These are phyloP conservation scores for Psylliodes chrysocephalus DNA, from an alignment of 2,888 invertebrate genomes.

Conservation along the genomic window DNA sequence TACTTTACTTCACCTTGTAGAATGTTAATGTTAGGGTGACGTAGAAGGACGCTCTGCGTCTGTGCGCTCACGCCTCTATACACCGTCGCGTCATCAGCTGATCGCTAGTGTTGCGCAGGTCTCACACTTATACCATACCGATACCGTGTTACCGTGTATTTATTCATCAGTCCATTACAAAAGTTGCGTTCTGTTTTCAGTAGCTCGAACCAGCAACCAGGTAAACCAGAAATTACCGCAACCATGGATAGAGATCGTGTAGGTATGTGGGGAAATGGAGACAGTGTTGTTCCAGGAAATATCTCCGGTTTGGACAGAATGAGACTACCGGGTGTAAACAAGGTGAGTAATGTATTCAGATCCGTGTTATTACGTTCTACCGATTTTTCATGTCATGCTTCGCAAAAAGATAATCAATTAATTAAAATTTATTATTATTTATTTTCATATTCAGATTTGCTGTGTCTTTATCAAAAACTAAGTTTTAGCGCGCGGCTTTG, in stretches of 20 bases:
- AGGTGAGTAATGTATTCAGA: slow-evolving; percentile 49
- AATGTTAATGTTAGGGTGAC: neutral
- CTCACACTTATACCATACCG: too few species aligned
- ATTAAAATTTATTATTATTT: too few species aligned
- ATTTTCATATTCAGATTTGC: neutral
- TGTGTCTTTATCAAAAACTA: neutral
- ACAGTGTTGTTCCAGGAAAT: slow-evolving; percentile 48
- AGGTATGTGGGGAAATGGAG: slow-evolving; percentile 54
- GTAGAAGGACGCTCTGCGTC: neutral
- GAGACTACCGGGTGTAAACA: slow-evolving; percentile 51
- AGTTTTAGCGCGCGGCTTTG: too few species aligned
- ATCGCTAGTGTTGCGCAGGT: slow-evolving; percentile 1
- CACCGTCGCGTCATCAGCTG: slow-evolving; percentile 2
- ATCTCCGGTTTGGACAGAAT: slow-evolving; percentile 52
- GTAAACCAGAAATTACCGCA: neutral
- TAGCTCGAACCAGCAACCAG: neutral
- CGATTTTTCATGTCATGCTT: too few species aligned
- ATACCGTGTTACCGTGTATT: too few species aligned
- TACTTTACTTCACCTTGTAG: neutral
- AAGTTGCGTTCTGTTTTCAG: neutral
- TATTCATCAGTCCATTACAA: too few species aligned
- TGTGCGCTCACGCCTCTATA: neutral
- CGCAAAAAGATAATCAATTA: too few species aligned
- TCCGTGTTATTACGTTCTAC: too few species aligned
- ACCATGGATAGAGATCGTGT: slow-evolving; percentile 52